Percentiles rank a stretch among this genome's conserved stretches.
Evolutionary conservation across 2,797 vertebrate species (phyloP).

Genomic region (Pangasius macronema): DNA sequence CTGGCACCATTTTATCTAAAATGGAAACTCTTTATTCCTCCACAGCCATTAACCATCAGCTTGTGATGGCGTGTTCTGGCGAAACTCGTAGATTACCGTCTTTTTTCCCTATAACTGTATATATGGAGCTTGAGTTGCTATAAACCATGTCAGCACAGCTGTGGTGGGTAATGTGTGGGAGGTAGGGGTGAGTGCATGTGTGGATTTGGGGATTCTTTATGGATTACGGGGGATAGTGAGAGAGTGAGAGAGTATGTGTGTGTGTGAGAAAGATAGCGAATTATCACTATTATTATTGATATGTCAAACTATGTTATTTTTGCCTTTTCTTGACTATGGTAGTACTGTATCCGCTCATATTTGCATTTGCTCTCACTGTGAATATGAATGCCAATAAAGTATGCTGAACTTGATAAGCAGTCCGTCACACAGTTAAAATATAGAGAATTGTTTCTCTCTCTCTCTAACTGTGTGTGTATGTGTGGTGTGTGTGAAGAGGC

Average conservation of each 20-base stretch:
- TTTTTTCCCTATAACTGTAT: slow-evolving; percentile 59
- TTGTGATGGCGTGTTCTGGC: slow-evolving; percentile 60
- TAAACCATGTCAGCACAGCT: slow-evolving; percentile 68
- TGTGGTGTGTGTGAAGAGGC: neutral
- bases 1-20: slow-evolving; percentile 57
- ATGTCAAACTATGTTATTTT: neutral
- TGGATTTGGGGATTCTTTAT: slow-evolving; percentile 47
- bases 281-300: too few species aligned
- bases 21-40: slow-evolving; percentile 62
- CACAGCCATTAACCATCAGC: slow-evolving; percentile 60
- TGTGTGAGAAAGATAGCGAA: neutral
- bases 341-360: neutral
- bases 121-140: slow-evolving; percentile 49
- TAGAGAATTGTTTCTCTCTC: neutral
- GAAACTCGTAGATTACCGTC: slow-evolving; percentile 61
- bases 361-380: neutral
- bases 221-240: slow-evolving; percentile 31
- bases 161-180: slow-evolving; percentile 51
- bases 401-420: neutral
- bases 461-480: neutral
- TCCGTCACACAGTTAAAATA: neutral
- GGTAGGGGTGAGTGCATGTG: slow-evolving; percentile 37
- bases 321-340: neutral
- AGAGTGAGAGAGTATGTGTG: neutral
- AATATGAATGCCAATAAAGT: neutral